Evolutionary conservation across 2,797 vertebrate genomes (phyloP), one percentile per base, ranked within the genome.

Genomic region (Sebastes taczanowskii): DNA sequence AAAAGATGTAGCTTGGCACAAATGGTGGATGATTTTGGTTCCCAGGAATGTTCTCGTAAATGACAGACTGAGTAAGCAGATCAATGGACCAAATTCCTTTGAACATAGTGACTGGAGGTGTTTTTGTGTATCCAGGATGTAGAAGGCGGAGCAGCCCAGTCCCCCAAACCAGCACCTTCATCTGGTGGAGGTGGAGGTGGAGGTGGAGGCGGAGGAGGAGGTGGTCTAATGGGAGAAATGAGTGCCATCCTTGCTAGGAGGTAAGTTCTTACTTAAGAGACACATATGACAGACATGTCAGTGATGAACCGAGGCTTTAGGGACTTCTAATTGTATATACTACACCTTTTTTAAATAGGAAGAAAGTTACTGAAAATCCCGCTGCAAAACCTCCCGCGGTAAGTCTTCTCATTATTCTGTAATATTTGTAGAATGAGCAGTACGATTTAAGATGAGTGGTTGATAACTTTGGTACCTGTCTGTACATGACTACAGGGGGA

Each of bases 221-320:
- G 94, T 0, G 90, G 71, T 0, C 88, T 98, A 14, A 97, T 97
- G 97, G 96, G 97, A 76, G 97, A 98, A 87, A 98, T 97, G 97
- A 97, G 95, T 1, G 96, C 97, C 68, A 97, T 97, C 88, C 90
- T 98, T 35, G 97, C 97, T 34, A 93, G 96, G 60, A 95, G 97
- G 97, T 96, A 86, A 94, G 78, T 80, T 70, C 20, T 46, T 4
- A 38, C 8, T 53, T 2, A 4, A 46, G 7, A 66, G 8, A 67
- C 14, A 67, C 14, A 18, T 3, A 25, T 10, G 7, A 25, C 11
- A 73, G 5, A 25, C 52, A 32, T 49, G 4, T 34, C 1, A 52
- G 9, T 58, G 14, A 64, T 74, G 11, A 46, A 65, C 13, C 74
- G 18, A 71, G 72, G 18, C n/a, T 38, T 5, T 32, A 22, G 6